Base-by-base conservation (phyloP, 2,888 invertebrate genomes). In the Agrotis segetum region DNA sequence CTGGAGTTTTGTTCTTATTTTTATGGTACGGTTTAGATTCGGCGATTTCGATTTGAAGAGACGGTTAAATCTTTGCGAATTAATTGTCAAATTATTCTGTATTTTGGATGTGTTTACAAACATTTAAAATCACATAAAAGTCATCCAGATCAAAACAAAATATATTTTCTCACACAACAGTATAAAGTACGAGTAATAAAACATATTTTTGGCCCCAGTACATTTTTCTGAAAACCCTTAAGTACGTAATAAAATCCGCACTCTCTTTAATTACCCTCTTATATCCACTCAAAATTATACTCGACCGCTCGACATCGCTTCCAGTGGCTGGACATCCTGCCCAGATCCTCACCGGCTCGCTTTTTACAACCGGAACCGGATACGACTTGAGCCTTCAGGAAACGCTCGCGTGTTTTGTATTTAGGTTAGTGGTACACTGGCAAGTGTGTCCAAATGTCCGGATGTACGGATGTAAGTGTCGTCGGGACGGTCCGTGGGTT, bases 281-380 rank as follows among this genome's bases (percentile, higher is more conserved):
- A 75, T 47, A 58, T n/a, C 21, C 50, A 56, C 72, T 61, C n/a
- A 56, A 46, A 60, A 71, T 71, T 44, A 77, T 16, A 56, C 79
- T 44, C n/a, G 21, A n/a, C 56, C 73, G 49, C 44, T 79, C 53
- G 29, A 71, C 61, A 71, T 64, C 85, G 71, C 62, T 62, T 89
- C 88, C 75, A 87, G 79, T 60, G 64, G 47, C 67, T 83, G 56
- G 81, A 89, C 79, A 88, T 90, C 88, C 65, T 58, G 81, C 86
- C 81, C 77, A 82, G 85, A 89, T 90, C 88, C 91, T 89, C 88
- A 85, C 85, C 85, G 89, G 91, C 85, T 89, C 89, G 92, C 92
- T 94, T 94, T 94, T 94, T 94, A 94, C 93, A 91, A 89, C 92
- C 89, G 95, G 95, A 95, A 94, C 56, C 94, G 96, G 95, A 95